Conservation (phyloP, 2,113 vertebrate species). For the Myotis davidii region DNA sequence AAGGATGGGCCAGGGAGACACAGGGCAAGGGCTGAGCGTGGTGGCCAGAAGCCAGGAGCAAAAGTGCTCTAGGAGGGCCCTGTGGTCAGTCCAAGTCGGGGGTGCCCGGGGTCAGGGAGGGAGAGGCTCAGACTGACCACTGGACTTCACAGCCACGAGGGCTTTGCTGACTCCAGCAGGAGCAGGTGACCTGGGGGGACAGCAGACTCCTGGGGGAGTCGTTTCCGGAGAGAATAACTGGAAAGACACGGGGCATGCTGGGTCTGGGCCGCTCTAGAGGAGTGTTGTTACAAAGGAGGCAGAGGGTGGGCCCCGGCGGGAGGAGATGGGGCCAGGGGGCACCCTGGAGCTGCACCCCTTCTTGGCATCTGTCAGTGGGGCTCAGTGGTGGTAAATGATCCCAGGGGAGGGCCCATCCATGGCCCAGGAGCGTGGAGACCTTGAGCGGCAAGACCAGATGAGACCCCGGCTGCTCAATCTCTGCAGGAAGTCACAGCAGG, state of each 20-base stretch:
- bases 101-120: rapidly evolving
- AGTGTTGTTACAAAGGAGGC: background rate
- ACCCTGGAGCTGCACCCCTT: rapidly evolving
- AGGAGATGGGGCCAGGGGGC: background rate
- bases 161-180: background rate
- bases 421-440: background rate
- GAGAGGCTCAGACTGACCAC: rapidly evolving
- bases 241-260: background rate
- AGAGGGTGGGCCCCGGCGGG: rapidly evolving
- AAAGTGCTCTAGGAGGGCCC: rapidly evolving
- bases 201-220: background rate
- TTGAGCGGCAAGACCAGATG: background rate
- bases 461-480: no score
- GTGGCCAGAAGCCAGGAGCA: background rate
- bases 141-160: rapidly evolving
- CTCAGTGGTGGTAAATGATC: background rate
- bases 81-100: background rate
- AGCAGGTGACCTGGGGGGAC: background rate
- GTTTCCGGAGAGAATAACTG: no score
- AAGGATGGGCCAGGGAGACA: background rate
- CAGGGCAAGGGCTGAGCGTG: background rate
- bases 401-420: rapidly evolving
- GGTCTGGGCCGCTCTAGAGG: background rate
- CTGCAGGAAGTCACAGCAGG: background rate
- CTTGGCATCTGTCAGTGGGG: background rate